These are phyloP conservation scores for Rhagophthalmus giganteus DNA, from an alignment of 2,888 invertebrate species.

Conservation along the genomic window DNA sequence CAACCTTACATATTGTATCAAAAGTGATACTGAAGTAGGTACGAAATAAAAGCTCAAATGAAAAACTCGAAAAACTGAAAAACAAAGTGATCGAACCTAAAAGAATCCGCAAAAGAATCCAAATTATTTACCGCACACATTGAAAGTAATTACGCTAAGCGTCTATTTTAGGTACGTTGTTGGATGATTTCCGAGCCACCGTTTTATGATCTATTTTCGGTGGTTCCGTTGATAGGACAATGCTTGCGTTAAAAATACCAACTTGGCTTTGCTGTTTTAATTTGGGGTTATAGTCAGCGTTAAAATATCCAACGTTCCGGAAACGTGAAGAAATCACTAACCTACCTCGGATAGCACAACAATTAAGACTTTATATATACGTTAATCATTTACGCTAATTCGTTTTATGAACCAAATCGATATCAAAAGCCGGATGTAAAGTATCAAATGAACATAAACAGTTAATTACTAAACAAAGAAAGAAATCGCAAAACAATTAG, in stretches of 20 bases:
- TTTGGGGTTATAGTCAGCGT: slow-evolving; percentile 14
- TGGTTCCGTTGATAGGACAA: slow-evolving; percentile 11
- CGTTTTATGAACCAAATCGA: neutral
- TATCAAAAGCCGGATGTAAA: slow-evolving; percentile 1
- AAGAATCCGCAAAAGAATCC: too few species aligned
- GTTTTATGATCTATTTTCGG: slow-evolving; percentile 15
- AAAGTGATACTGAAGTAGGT: too few species aligned
- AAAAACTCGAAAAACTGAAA: too few species aligned
- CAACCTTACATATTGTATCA: too few species aligned
- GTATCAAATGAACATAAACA: neutral
- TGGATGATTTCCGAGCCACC: neutral
- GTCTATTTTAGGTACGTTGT: neutral
- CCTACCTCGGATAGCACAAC: slow-evolving; percentile 4
- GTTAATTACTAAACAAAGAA: too few species aligned
- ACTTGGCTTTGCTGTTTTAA: slow-evolving; percentile 12
- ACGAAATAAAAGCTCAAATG: too few species aligned
- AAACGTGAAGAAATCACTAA: neutral
- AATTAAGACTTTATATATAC: too few species aligned
- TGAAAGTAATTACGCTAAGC: neutral
- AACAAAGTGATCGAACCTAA: too few species aligned
- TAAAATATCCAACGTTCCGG: slow-evolving; percentile 12
- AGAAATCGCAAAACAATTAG: too few species aligned
- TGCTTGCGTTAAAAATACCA: slow-evolving; percentile 20
- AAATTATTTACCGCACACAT: too few species aligned
- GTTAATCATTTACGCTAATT: too few species aligned